Conservation (phyloP, 2,888 invertebrate species). For the Chironomus tentans region DNA sequence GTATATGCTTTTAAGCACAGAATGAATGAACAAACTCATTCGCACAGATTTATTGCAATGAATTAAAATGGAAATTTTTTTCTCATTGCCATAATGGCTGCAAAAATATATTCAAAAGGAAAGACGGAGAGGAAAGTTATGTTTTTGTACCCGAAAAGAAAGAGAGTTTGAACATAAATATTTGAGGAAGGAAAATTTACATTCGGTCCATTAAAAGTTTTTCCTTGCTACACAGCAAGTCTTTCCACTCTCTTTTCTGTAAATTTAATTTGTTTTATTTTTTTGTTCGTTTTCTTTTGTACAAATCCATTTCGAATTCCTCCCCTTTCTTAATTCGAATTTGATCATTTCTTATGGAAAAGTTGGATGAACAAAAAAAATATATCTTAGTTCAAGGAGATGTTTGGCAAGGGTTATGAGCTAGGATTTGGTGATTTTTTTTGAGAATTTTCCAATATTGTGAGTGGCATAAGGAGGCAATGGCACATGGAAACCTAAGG, state of each 20-base stretch:
- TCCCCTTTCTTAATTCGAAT: conserved; percentile 10
- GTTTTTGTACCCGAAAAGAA: neutral
- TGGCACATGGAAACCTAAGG: no score
- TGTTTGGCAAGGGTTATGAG: no score
- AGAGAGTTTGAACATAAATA: neutral
- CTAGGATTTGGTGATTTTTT: no score
- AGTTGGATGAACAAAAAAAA: no score
- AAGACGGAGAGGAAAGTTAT: neutral
- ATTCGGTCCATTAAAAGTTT: conserved; percentile 15
- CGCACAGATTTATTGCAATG: neutral
- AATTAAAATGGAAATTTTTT: neutral
- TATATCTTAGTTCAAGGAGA: no score
- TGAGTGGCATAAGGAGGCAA: no score
- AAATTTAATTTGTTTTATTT: no score
- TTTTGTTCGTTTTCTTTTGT: no score
- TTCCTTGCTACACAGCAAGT: neutral
- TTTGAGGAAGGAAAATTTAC: conserved; percentile 6
- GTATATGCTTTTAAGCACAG: neutral
- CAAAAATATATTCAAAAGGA: neutral
- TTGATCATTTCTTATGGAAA: conserved; percentile 7
- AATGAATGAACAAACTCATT: neutral
- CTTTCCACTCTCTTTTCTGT: neutral
- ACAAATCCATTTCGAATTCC: no score
- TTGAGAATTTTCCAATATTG: no score
- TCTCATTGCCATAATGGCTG: neutral